Percentiles rank a stretch among this genome's conserved stretches.
These are phyloP conservation scores for Tonatia bakeri DNA, from an alignment of 2,113 vertebrate genomes.

Conservation along the genomic window DNA sequence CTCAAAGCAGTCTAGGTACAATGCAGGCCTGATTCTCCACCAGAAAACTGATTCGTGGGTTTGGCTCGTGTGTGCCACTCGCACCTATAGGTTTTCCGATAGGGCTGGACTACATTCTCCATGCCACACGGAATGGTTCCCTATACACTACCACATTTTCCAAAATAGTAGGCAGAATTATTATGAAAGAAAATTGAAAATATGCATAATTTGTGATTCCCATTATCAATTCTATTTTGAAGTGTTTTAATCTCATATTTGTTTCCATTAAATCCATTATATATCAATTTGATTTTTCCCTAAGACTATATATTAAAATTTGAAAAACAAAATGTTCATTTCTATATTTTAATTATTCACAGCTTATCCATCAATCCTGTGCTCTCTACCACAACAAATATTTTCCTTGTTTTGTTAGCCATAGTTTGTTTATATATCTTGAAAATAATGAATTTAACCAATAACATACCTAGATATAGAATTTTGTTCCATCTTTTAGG, in stretches of 20 bases:
- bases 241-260: neutral
- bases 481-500: neutral
- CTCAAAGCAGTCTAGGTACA: too few relatives aligned
- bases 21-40: too few relatives aligned
- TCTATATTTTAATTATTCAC: neutral
- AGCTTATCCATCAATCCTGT: neutral
- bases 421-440: neutral
- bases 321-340: neutral
- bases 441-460: neutral
- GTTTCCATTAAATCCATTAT: neutral
- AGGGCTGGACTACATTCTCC: too few relatives aligned
- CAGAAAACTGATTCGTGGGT: too few relatives aligned
- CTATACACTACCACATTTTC: neutral
- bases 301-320: neutral
- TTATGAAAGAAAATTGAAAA: neutral
- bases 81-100: too few relatives aligned
- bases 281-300: neutral
- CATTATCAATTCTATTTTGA: neutral
- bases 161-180: neutral
- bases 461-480: neutral
- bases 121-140: too few relatives aligned
- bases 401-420: neutral
- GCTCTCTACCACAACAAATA: neutral
- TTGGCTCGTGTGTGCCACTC: too few relatives aligned
- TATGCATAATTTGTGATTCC: neutral